Evolutionary conservation across 2,113 vertebrate genomes (phyloP).

Genomic region (Brachyhypopomus occidentalis): DNA sequence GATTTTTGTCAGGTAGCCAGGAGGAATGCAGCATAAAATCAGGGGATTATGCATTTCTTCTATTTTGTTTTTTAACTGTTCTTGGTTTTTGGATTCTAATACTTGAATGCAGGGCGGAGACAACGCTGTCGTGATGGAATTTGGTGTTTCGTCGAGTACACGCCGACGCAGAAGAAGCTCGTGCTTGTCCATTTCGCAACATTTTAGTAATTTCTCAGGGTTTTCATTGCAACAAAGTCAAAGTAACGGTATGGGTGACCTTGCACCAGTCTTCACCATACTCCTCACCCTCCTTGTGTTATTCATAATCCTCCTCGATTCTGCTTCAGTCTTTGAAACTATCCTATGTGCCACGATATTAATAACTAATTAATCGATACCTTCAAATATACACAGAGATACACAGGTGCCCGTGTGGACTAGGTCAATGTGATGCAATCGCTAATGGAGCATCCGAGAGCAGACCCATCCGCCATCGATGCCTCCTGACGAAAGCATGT

Average conservation of each 20-base stretch:
- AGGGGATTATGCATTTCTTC: background rate
- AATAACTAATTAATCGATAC: too few species aligned
- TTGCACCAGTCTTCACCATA: too few species aligned
- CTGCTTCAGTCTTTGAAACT: too few species aligned
- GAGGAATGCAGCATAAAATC: background rate
- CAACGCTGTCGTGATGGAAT: constrained; percentile 11
- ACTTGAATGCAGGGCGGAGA: background rate
- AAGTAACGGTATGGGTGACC: background rate
- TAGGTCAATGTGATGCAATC: background rate
- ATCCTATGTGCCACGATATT: too few species aligned
- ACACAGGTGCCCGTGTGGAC: too few species aligned
- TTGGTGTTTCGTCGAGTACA: constrained; percentile 12
- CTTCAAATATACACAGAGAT: too few species aligned
- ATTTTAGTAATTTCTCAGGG: background rate
- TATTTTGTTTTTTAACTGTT: background rate
- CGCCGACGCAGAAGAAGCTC: background rate
- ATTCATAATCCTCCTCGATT: too few species aligned
- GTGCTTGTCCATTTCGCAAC: background rate
- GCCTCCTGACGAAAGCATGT: constrained; percentile 2
- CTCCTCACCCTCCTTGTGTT: too few species aligned
- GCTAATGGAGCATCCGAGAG: constrained; percentile 6
- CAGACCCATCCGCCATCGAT: constrained; percentile 9
- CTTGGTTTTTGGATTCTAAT: background rate
- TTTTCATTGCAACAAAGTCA: too few species aligned
- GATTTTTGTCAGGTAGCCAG: background rate